Evolutionary conservation across 2,113 vertebrate genomes (phyloP).

Genomic region (Nyctibius bracteatus): DNA sequence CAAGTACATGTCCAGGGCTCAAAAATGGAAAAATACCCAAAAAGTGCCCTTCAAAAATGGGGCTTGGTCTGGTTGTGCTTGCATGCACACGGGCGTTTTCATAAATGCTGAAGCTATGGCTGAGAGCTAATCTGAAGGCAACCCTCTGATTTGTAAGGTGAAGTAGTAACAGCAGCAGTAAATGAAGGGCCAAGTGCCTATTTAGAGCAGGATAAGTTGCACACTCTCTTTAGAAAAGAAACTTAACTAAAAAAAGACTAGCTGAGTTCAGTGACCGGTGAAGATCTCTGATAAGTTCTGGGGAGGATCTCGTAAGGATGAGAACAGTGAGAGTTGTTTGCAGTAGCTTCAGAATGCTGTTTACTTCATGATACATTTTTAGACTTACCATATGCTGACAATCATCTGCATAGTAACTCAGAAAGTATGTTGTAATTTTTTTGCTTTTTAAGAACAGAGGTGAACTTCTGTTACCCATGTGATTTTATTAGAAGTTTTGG

Average conservation of each 20-base stretch:
- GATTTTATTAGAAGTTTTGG: background rate
- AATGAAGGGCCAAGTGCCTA: background rate
- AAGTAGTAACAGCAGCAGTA: background rate
- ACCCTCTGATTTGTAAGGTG: background rate
- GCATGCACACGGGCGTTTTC: accelerated
- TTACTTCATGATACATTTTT: background rate
- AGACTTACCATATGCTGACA: background rate
- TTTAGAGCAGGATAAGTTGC: background rate
- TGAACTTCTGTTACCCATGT: background rate
- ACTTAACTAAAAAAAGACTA: background rate
- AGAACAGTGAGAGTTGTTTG: background rate
- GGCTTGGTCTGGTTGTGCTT: background rate
- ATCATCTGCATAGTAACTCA: background rate
- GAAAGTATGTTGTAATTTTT: background rate
- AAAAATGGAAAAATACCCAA: background rate
- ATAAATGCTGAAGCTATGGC: background rate
- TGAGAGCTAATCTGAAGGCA: background rate
- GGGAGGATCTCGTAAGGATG: background rate
- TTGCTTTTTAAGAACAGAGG: background rate
- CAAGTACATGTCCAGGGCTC: background rate
- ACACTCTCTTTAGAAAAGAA: background rate
- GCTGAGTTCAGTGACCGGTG: background rate
- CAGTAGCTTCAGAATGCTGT: background rate
- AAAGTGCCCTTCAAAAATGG: background rate
- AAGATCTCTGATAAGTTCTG: background rate